Base-by-base conservation (phyloP, 2,797 vertebrate genomes). In the Nyctibius grandis region DNA sequence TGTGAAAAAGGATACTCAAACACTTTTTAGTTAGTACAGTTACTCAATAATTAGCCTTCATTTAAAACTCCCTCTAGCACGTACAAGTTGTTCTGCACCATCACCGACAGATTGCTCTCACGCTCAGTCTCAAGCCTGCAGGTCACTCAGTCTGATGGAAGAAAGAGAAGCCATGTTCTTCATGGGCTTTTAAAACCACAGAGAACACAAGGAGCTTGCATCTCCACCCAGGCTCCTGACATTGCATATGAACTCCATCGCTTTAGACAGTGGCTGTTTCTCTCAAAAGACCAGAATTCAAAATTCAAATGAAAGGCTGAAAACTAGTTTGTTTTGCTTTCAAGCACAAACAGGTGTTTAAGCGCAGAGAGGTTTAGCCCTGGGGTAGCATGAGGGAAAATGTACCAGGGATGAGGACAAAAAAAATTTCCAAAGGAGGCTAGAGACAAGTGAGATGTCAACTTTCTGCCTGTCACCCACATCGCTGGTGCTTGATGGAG, bases 41-140 rank as follows among this genome's bases (percentile, higher is more conserved):
- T 88, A 63, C 40, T 42, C 59, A 82, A 36, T 34, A 88, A 92
- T 83, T 88, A 83, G 31, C 29, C 26, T 67, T 89, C 36, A 63
- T 53, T 85, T 83, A 59, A 56, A 93, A 85, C 44, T 79, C 54
- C 75, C 75, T 94, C 28, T 81, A 88, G 87, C 68, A 89, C 0
- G 0, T 26, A 34, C 6, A 61, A 56, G 63, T 9, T 67, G 36
- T 51, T 69, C 81, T 44, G 51, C 36, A 69, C 15, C 33, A 65
- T 29, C 36, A 79, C n/a, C 0, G 0, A 42, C 19, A 69, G 56
- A 25, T 0, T 65, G 47, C 50, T 69, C 54, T 50, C 59, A 22
- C 0, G 1, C 34, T 47, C n/a, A 8, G 12, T n/a, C 69, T 67
- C 33, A 48, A 77, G 64, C 44, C 75, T 3, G 0, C 54, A 42